Conservation (phyloP, 2,797 vertebrate genomes). For the Poliocrania exsul region DNA sequence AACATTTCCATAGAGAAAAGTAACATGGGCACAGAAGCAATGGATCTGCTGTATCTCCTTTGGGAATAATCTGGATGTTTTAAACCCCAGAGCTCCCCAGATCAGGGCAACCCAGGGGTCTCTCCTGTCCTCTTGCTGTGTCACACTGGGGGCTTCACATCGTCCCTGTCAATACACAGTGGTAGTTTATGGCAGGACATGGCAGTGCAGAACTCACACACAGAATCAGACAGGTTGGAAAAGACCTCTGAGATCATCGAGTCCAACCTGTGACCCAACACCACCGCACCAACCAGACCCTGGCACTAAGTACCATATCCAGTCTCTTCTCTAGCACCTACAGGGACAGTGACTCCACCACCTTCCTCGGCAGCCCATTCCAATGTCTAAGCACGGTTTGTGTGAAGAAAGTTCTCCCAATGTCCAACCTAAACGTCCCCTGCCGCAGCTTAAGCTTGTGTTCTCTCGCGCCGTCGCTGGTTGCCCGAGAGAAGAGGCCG, state of each 20-base stretch:
- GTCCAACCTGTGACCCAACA: neutral
- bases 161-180: accelerated
- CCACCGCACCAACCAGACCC: neutral
- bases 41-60: no score
- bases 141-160: accelerated
- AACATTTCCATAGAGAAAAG: accelerated
- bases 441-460: accelerated
- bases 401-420: neutral
- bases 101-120: accelerated
- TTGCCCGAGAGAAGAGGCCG: neutral
- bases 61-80: accelerated
- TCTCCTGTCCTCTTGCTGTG: neutral
- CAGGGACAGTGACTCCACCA: no score
- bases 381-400: neutral
- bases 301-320: neutral
- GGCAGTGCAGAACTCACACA: neutral
- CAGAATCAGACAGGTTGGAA: neutral
- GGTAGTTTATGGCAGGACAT: no score
- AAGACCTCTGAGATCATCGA: neutral
- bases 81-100: accelerated
- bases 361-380: neutral
- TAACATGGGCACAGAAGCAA: accelerated
- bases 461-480: neutral
- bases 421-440: neutral
- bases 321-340: neutral